Conservation (phyloP, 2,888 invertebrate species). For the Lasioglossum leucozonium region DNA sequence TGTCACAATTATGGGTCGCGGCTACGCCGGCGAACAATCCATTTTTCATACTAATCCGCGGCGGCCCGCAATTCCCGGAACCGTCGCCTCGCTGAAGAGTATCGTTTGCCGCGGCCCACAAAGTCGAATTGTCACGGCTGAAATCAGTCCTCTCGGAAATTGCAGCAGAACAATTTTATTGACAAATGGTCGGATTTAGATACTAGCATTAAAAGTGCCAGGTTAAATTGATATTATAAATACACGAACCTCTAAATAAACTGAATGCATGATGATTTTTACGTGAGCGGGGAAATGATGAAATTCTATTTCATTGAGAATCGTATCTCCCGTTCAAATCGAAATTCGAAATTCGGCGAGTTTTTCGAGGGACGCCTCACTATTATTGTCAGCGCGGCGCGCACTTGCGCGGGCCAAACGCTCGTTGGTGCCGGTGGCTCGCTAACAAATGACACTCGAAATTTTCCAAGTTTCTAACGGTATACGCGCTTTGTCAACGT, state of each 20-base stretch:
- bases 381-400: not conserved
- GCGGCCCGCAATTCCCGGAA: conserved; percentile 36
- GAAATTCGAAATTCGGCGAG: no score
- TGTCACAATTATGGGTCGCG: conserved; percentile 45
- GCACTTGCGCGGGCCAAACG: not conserved
- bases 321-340: no score
- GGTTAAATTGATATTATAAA: no score
- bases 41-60: conserved; percentile 56
- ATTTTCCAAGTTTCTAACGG: conserved; percentile 52
- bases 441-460: conserved; percentile 43
- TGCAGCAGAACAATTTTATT: no score
- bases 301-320: no score
- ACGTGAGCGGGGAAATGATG: no score
- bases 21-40: conserved; percentile 44
- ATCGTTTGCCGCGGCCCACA: conserved; percentile 4
- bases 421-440: not conserved
- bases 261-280: no score
- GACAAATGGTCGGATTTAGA: no score
- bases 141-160: not conserved
- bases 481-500: conserved; percentile 67
- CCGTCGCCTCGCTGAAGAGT: not conserved
- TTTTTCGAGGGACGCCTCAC: not conserved
- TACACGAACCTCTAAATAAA: no score
- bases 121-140: not conserved
- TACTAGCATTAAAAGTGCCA: no score